These are phyloP conservation scores for Canis aureus DNA, from an alignment of 2,113 vertebrate species.

Conservation along the genomic window DNA sequence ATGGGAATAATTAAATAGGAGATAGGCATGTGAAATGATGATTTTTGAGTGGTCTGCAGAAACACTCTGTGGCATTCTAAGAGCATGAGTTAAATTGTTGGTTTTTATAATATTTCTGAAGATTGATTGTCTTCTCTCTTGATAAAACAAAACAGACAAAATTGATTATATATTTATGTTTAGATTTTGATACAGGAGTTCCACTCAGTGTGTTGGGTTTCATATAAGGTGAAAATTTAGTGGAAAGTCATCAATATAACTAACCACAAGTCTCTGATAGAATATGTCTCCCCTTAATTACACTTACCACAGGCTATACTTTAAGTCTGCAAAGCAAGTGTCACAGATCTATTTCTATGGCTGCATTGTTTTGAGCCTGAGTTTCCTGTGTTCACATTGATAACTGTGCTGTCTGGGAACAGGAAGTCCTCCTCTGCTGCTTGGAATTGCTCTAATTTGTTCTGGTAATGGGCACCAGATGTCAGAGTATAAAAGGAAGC, in stretches of 20 bases:
- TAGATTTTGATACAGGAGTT: slow-evolving; percentile 10
- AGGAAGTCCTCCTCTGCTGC: slow-evolving; percentile 76
- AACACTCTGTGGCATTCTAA: background rate
- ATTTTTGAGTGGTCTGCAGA: background rate
- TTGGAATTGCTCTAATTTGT: slow-evolving; percentile 87
- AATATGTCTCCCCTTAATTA: slow-evolving; percentile 71
- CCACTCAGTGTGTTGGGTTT: slow-evolving; percentile 54
- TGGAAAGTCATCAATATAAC: slow-evolving; percentile 72
- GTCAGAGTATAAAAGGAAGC: slow-evolving; percentile 84
- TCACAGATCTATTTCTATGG: slow-evolving; percentile 74
- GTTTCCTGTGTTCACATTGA: slow-evolving; percentile 61
- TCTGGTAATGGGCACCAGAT: slow-evolving; percentile 87
- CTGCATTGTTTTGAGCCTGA: background rate
- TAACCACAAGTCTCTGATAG: slow-evolving; percentile 63
- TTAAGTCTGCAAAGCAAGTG: slow-evolving; percentile 69
- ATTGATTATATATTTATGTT: slow-evolving; percentile 23
- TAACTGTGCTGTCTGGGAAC: slow-evolving; percentile 61
- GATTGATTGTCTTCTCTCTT: background rate
- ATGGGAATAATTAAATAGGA: background rate
- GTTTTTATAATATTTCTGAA: background rate
- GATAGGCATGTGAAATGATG: background rate
- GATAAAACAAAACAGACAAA: slow-evolving; percentile 4
- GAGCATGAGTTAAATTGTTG: background rate
- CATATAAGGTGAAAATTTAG: slow-evolving; percentile 79
- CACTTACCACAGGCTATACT: slow-evolving; percentile 44